Conservation (phyloP, 2,888 invertebrate genomes). For the Orthosia incerta region DNA sequence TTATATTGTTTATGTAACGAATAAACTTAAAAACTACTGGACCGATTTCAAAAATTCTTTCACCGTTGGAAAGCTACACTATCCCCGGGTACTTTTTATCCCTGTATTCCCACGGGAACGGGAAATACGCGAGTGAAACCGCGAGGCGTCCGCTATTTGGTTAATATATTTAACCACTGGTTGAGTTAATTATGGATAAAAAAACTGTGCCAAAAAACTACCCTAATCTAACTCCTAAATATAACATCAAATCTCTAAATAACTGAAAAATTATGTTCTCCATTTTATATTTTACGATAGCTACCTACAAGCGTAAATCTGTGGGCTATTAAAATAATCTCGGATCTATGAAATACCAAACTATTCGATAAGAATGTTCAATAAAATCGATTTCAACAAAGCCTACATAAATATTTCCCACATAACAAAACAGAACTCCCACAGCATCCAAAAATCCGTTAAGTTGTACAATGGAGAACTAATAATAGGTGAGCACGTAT, state of each 20-base stretch:
- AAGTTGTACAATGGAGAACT: constrained; percentile 66
- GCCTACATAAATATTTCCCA: constrained; percentile 28
- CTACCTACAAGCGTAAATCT: background rate
- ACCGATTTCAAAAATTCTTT: no score
- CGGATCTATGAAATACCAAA: background rate
- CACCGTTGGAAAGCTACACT: no score
- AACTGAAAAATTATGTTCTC: background rate
- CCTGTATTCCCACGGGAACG: no score
- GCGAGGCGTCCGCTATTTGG: no score
- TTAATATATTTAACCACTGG: no score
- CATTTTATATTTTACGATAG: background rate
- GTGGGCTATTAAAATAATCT: constrained; percentile 7
- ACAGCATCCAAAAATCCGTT: constrained; percentile 69
- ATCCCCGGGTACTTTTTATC: no score
- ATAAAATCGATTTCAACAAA: constrained; percentile 26
- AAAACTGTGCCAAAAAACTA: no score
- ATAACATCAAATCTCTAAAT: background rate
- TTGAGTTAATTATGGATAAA: no score
- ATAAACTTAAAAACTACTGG: no score
- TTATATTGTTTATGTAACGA: no score
- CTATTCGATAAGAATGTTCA: background rate
- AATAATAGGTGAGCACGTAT: constrained; percentile 71
- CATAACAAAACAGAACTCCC: constrained; percentile 67
- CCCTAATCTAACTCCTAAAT: background rate
- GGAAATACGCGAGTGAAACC: no score